A percentile compares a stretch with the other conserved stretches of the same genome.
These are phyloP conservation scores for Porites divaricata DNA, from an alignment of 92 coral and sea anemone genomes.

Conservation along the genomic window DNA sequence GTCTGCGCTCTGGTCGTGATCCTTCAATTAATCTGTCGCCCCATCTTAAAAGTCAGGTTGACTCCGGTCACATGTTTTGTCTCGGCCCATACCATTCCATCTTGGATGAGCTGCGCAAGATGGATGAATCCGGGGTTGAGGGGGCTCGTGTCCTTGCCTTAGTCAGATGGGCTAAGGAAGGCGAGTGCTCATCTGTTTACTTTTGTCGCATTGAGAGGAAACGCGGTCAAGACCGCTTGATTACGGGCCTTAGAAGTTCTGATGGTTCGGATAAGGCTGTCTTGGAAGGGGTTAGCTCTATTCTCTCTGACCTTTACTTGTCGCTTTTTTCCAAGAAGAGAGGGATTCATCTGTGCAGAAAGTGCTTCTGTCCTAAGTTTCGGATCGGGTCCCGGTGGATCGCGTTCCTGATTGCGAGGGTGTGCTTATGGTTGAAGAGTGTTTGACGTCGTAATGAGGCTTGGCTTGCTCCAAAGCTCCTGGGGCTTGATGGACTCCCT, in stretches of 20 bases:
- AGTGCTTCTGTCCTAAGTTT: not conserved
- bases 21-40: not conserved
- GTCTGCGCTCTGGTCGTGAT: not conserved
- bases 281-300: not conserved
- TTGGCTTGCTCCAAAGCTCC: slow-evolving; percentile 4
- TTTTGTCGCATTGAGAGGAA: slow-evolving; percentile 40
- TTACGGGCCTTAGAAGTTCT: not conserved
- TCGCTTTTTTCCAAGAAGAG: not conserved
- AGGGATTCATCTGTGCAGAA: not conserved
- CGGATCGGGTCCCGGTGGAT: not conserved
- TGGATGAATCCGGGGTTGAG: not conserved
- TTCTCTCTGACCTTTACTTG: not conserved
- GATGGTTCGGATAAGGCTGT: not conserved
- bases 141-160: slow-evolving; percentile 13
- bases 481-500: slow-evolving; percentile 1
- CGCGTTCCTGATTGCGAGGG: slow-evolving; percentile 39
- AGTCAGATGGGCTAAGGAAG: slow-evolving; percentile 20
- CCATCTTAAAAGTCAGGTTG: not conserved
- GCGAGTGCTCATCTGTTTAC: slow-evolving; percentile 29
- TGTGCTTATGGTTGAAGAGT: slow-evolving; percentile 14
- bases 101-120: not conserved
- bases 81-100: not conserved
- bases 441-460: not conserved
- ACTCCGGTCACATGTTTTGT: not conserved
- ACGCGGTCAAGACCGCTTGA: not conserved